Evolutionary conservation across 2,797 vertebrate species (phyloP).

Genomic region (Malurus splendens): DNA sequence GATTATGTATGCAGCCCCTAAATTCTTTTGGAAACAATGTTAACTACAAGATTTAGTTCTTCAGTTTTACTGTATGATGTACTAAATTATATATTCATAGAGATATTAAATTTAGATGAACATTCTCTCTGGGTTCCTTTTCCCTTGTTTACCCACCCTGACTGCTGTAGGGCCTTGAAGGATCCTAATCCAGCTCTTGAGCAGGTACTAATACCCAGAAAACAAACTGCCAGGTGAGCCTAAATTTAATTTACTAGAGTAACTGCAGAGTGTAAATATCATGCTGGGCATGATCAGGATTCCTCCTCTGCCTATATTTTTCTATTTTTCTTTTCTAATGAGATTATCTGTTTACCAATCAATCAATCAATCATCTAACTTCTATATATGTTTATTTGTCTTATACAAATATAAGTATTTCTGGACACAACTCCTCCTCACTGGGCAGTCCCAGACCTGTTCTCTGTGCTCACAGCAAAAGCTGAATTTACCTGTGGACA

Average conservation of each 20-base stretch:
- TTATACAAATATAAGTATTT: neutral
- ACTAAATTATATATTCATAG: conserved; percentile 45
- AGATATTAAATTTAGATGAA: conserved; percentile 53
- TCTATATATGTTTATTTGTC: neutral
- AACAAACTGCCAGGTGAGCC: neutral
- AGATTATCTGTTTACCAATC: neutral
- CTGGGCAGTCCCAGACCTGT: neutral
- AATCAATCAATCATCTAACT: no score
- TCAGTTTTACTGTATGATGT: neutral
- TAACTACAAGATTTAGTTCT: conserved; percentile 16
- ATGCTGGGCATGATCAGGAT: neutral
- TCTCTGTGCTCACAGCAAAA: neutral
- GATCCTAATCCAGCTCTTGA: conserved; percentile 8
- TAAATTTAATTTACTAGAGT: neutral
- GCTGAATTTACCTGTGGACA: neutral
- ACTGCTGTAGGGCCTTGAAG: neutral
- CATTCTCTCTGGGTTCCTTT: neutral
- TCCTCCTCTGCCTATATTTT: neutral
- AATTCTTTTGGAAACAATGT: neutral
- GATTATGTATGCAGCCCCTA: neutral
- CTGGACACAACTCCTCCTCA: neutral
- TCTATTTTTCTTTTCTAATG: neutral
- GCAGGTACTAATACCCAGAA: neutral
- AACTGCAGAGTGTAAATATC: neutral
- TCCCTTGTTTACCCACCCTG: neutral